Evolutionary conservation across 2,888 invertebrate species (phyloP), one percentile per base, ranked within the genome.

Genomic region (Cosmorhoe ocellata): DNA sequence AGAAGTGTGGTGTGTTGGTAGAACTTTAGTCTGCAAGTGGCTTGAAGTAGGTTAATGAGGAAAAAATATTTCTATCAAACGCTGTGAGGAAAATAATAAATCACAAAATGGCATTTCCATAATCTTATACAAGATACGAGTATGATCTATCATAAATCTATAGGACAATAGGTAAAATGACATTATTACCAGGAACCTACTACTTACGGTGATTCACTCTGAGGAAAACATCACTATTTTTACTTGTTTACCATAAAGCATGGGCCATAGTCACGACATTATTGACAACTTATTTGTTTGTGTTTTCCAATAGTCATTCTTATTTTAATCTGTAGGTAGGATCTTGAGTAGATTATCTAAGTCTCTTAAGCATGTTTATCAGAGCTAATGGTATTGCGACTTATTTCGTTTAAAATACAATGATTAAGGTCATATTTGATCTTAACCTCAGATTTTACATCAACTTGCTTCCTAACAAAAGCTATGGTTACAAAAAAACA

Each of bases 231-330:
- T 1, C 9, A 28, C 11, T 3, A 0, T 6, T 13, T n/a, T n/a
- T n/a, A n/a, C n/a, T n/a, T 6, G 3, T 10, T 39, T 28, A 18
- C 34, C 34, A 34, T 34, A 24, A 47, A 30, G 10, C 13, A 24
- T 22, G 39, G 10, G 48, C 22, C 28, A 49, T 5, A 38, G 34
- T 52, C 52, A 43, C 43, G 47, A 52, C 26, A 34, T 28, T 24
- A 7, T 7, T 18, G 46, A 52, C 47, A 43, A 27, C 34, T 47
- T 41, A 44, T 36, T 48, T 43, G 6, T 24, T 22, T 38, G 37
- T 32, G 26, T 12, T 36, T 46, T 39, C 27, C 45, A 27, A 39
- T 39, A 34, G 2, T 24, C n/a, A 39, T 13, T 26, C 34, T 34
- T 14, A 7, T 26, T 13, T n/a, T 42, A 36, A 36, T 44, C 43